phyloP scores from a whole-genome alignment of 2,113 vertebrate genomes.

The Siphamia tubifer region DNA sequence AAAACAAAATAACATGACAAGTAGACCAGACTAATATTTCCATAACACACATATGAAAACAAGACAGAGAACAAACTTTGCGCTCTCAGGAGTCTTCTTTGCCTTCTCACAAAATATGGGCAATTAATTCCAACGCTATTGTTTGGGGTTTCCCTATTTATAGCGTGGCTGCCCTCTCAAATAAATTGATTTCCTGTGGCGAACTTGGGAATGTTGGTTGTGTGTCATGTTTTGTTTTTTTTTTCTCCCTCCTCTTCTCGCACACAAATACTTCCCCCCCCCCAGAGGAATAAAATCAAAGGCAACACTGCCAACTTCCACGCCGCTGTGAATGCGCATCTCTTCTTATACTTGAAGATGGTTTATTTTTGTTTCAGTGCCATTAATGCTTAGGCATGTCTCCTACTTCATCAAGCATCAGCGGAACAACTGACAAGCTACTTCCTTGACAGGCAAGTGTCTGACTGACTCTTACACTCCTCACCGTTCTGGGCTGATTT shows the following conservation, averaged over 20 bases:
- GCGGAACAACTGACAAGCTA: slow-evolving; percentile 55
- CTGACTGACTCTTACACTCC: slow-evolving; percentile 55
- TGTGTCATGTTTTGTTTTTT: slow-evolving; percentile 57
- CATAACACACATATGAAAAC: slow-evolving; percentile 64
- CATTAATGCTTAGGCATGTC: slow-evolving; percentile 72
- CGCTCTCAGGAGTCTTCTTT: slow-evolving; percentile 63
- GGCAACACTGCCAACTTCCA: slow-evolving; percentile 57
- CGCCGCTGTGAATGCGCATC: slow-evolving; percentile 60
- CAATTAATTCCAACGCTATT: slow-evolving; percentile 76
- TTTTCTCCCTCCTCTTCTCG: slow-evolving; percentile 26
- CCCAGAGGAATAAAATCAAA: slow-evolving; percentile 80
- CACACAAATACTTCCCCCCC: slow-evolving; percentile 58
- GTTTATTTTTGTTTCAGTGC: slow-evolving; percentile 79
- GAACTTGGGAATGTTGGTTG: slow-evolving; percentile 71
- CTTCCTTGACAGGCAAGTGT: slow-evolving; percentile 46
- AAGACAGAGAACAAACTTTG: slow-evolving; percentile 72
- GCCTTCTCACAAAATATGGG: slow-evolving; percentile 65
- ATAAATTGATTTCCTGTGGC: slow-evolving; percentile 80
- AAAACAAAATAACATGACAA: slow-evolving; percentile 57
- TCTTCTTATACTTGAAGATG: slow-evolving; percentile 70
- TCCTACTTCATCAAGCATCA: slow-evolving; percentile 59
- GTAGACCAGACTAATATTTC: slow-evolving; percentile 62
- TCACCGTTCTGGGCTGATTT: too few relatives aligned
- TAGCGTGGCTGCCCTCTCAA: slow-evolving; percentile 74
- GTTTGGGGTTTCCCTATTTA: slow-evolving; percentile 74